A percentile compares a stretch with the other conserved stretches of the same genome.
Conservation (phyloP, 2,797 vertebrate species). For the Acrossocheilus fasciatus region DNA sequence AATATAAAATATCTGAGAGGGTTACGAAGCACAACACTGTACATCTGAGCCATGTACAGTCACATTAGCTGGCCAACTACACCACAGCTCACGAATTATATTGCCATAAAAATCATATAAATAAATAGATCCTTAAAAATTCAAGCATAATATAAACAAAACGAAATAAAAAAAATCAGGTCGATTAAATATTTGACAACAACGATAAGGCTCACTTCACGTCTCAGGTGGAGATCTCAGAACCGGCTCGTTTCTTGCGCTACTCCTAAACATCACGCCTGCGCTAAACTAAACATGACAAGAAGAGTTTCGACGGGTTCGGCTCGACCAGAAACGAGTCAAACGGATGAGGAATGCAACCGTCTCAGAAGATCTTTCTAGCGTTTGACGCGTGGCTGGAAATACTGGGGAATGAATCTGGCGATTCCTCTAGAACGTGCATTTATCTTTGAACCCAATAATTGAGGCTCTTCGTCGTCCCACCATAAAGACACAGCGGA, state of each 20-base stretch:
- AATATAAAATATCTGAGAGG: constrained; percentile 74
- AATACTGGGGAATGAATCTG: not conserved
- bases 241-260: constrained; percentile 77
- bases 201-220: constrained; percentile 83
- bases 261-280: constrained; percentile 75
- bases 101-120: constrained; percentile 75
- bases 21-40: constrained; percentile 66
- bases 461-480: not conserved
- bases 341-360: not conserved
- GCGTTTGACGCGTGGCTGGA: not conserved
- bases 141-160: constrained; percentile 80
- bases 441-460: not conserved
- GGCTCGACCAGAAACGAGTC: not conserved
- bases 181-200: constrained; percentile 79
- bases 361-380: not conserved
- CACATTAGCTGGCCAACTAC: constrained; percentile 80
- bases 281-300: constrained; percentile 49
- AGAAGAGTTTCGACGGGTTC: not conserved
- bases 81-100: constrained; percentile 80
- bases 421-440: not conserved
- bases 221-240: constrained; percentile 70
- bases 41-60: constrained; percentile 73
- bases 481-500: not conserved
- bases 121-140: constrained; percentile 67
- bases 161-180: constrained; percentile 68